Percentiles rank a stretch among this genome's conserved stretches.
These are phyloP conservation scores for Orthonevra nobilis DNA, from an alignment of 2,888 invertebrate species.

Conservation along the genomic window DNA sequence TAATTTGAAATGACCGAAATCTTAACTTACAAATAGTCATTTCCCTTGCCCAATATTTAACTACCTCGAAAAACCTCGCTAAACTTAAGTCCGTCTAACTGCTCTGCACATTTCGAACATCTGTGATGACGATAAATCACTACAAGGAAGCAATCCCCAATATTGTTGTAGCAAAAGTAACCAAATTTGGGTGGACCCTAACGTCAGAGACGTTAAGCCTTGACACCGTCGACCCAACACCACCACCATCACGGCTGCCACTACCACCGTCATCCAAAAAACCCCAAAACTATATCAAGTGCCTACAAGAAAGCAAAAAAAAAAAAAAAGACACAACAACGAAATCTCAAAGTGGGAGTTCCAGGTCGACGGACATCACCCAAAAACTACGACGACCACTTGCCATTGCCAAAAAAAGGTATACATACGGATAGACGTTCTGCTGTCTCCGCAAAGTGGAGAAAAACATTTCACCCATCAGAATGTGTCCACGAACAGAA, in stretches of 20 bases:
- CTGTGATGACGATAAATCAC: constrained; percentile 68
- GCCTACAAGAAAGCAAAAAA: constrained; percentile 47
- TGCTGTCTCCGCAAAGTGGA: constrained; percentile 68
- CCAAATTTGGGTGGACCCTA: constrained; percentile 63
- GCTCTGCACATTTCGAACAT: constrained; percentile 66
- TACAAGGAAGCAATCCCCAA: constrained; percentile 58
- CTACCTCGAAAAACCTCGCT: constrained; percentile 33
- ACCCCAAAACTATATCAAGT: constrained; percentile 48
- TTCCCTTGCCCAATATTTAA: neutral
- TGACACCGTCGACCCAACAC: constrained; percentile 43
- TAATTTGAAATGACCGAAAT: no score
- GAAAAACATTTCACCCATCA: constrained; percentile 66
- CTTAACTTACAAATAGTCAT: no score
- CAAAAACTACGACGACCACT: constrained; percentile 62
- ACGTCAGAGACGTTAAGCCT: constrained; percentile 44
- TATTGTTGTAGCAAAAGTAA: constrained; percentile 67
- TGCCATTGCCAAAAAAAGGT: constrained; percentile 56
- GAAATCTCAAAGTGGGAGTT: constrained; percentile 62
- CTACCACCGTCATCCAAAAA: constrained; percentile 37
- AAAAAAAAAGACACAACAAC: constrained; percentile 40
- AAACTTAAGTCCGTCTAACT: constrained; percentile 52
- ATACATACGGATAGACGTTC: constrained; percentile 55
- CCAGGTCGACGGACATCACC: constrained; percentile 65
- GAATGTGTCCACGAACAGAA: constrained; percentile 56
- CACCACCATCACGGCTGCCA: constrained; percentile 7